Base-by-base conservation (phyloP, 2,888 invertebrate genomes). In the Elegia similella region DNA sequence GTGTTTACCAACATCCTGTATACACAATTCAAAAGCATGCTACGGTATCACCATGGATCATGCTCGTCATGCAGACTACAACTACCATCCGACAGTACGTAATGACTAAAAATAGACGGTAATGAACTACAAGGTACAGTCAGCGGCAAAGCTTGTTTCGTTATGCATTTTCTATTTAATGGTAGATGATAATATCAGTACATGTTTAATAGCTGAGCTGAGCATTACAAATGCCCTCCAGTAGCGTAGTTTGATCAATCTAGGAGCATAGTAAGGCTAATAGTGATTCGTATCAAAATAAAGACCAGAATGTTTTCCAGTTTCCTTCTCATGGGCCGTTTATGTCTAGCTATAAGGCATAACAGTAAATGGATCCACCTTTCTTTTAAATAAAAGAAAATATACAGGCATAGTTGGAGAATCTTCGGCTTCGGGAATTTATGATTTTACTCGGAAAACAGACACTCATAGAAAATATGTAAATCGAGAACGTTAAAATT, bases 81-180 rank as follows among this genome's bases (percentile, higher is more conserved):
- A 38, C 55, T 48, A 56, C 48, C 42, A 54, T 54, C 30, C 16
- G 7, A 29, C 23, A 12, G 15, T 23, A 48, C 48, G 56, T 38
- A 56, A 56, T 29, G 42, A 56, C 54, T 54, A 50, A 58, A 56
- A 58, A 46, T 50, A 58, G 48, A 50, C 42, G 56, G 47, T 56
- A 56, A 56, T 56, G 56, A 58, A 58, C 60, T 58, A 60, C 58
- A 16, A n/a, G 43, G 23, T 55, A 38, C 17, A 56, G 42, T 50
- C 50, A 34, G 13, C 12, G 48, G 56, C 47, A 48, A 56, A 48
- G 32, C 15, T 44, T 12, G 8, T 30, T 38, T 12, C 5, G 12
- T 5, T 38, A 6, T 38, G 23, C 23, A 23, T 23, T 23, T 23
- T 23, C 23, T 23, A 23, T 23, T 23, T 23, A 23, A 23, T 23